Evolutionary conservation across 64 coral and sea anemone genomes (phyloP).

Genomic region (Montipora sp.): DNA sequence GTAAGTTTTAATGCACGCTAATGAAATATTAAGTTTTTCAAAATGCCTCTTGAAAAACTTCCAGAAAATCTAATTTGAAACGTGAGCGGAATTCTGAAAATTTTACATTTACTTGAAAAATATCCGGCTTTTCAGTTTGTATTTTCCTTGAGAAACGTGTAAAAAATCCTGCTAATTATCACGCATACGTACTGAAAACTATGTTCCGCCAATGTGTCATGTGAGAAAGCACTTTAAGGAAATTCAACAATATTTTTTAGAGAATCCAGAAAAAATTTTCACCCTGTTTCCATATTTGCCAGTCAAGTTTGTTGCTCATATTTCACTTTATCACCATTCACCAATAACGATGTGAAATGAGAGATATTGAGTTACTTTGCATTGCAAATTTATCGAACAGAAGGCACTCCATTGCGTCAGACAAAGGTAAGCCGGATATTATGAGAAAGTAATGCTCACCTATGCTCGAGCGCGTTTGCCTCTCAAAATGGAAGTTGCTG

Average conservation of each 20-base stretch:
- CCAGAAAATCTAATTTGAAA: neutral
- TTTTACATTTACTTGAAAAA: neutral
- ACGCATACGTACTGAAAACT: neutral
- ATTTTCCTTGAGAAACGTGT: neutral
- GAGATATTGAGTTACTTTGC: slow-evolving; percentile 21
- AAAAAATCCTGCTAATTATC: slow-evolving; percentile 28
- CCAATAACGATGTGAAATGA: neutral
- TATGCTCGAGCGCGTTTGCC: neutral
- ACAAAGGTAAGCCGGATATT: neutral
- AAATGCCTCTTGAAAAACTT: too few relatives aligned
- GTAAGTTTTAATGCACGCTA: too few relatives aligned
- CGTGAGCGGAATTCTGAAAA: neutral
- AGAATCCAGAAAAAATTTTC: slow-evolving; percentile 20
- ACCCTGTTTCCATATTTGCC: neutral
- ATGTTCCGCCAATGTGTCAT: neutral
- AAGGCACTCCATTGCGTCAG: too few relatives aligned
- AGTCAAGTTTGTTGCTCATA: neutral
- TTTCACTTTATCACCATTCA: neutral
- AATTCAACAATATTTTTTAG: neutral
- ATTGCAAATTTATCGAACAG: slow-evolving; percentile 8
- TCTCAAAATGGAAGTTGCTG: neutral
- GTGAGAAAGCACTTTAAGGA: neutral
- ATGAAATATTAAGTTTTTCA: too few relatives aligned
- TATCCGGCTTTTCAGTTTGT: neutral
- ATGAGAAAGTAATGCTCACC: neutral